Evolutionary conservation across 2,113 vertebrate species (phyloP).

Genomic region (Steatornis caripensis): DNA sequence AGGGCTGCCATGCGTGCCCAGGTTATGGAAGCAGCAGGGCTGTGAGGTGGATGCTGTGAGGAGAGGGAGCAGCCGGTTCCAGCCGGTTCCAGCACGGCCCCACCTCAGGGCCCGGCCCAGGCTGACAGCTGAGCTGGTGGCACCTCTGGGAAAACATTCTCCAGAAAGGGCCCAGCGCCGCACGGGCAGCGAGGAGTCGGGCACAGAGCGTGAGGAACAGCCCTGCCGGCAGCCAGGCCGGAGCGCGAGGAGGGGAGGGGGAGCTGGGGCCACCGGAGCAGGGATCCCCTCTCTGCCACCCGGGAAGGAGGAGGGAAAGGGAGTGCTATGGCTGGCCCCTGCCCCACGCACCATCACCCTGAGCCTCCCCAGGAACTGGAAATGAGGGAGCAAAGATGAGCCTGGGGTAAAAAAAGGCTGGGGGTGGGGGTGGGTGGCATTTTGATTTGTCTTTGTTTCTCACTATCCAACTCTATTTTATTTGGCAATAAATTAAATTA

Average conservation of each 20-base stretch:
- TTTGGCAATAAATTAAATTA: not conserved
- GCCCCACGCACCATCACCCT: not conserved
- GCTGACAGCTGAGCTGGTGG: accelerated
- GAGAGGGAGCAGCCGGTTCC: not conserved
- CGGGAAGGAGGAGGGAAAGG: too few species aligned
- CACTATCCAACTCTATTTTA: not conserved
- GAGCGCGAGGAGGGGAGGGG: not conserved
- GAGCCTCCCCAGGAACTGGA: not conserved
- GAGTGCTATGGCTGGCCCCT: accelerated
- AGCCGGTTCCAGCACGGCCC: accelerated
- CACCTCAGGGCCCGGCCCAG: not conserved
- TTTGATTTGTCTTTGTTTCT: not conserved
- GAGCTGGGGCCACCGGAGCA: accelerated
- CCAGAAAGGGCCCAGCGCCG: too few species aligned
- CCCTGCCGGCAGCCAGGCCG: not conserved
- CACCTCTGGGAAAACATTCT: accelerated
- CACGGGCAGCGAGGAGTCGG: not conserved
- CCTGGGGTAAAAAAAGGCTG: not conserved
- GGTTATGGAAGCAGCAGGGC: not conserved
- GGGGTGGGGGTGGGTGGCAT: not conserved
- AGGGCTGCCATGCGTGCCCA: accelerated
- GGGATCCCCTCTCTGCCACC: not conserved
- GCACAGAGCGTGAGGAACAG: not conserved
- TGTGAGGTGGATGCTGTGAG: accelerated
- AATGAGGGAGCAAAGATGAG: not conserved